These are phyloP conservation scores for Beroe forskalii DNA, from an alignment of 37 sponge, comb jelly and placozoan species.

Conservation along the genomic window DNA sequence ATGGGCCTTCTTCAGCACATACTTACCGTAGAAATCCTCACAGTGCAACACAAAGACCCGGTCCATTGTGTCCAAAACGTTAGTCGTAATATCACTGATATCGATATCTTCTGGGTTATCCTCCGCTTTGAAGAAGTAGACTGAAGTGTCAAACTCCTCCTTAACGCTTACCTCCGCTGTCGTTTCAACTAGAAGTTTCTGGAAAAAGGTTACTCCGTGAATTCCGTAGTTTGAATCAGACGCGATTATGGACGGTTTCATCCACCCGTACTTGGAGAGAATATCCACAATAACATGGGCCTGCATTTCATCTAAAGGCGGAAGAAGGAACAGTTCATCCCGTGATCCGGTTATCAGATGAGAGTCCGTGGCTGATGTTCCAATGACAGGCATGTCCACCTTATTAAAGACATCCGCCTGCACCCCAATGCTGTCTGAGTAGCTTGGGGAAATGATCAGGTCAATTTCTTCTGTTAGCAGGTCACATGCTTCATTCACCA, in stretches of 20 bases:
- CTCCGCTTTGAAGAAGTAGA: constrained; percentile 37
- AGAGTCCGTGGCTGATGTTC: constrained; percentile 13
- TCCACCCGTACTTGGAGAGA: constrained; percentile 34
- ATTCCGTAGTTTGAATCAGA: constrained; percentile 53
- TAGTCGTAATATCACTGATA: background rate
- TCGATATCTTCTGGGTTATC: background rate
- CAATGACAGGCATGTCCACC: constrained; percentile 14
- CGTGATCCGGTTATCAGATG: constrained; percentile 20
- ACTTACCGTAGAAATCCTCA: constrained; percentile 32
- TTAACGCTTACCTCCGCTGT: constrained; percentile 24
- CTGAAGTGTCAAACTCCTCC: constrained; percentile 56
- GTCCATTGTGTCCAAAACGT: background rate
- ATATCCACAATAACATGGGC: constrained; percentile 7
- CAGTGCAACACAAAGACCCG: constrained; percentile 50
- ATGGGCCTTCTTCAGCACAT: constrained; percentile 30
- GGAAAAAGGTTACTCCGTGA: constrained; percentile 19
- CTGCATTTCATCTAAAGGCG: constrained; percentile 25
- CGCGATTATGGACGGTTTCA: background rate
- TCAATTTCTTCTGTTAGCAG: background rate
- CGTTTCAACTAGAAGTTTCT: constrained; percentile 1
- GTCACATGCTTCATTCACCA: background rate
- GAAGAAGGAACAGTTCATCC: background rate
- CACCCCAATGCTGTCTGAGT: background rate
- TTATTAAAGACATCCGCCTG: constrained; percentile 54
- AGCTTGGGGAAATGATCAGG: constrained; percentile 7